Conservation (phyloP, 2,797 vertebrate genomes). For the Poecilia gillii region DNA sequence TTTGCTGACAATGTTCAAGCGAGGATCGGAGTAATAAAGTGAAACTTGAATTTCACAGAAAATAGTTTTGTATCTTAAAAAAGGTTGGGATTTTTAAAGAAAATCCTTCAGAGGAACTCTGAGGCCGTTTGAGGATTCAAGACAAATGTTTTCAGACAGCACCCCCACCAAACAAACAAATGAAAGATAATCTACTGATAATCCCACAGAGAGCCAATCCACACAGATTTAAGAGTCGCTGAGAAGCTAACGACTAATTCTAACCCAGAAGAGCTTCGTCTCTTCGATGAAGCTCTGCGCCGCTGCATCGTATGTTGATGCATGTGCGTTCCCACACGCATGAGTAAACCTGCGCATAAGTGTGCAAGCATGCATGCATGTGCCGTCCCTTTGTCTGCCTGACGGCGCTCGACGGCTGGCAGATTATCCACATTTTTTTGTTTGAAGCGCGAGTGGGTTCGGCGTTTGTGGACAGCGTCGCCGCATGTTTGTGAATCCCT, state of each 20-base stretch:
- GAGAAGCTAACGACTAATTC: conserved; percentile 53
- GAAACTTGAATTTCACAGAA: conserved; percentile 28
- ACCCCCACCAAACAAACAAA: conserved; percentile 59
- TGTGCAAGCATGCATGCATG: conserved; percentile 33
- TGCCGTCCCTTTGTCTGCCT: conserved; percentile 55
- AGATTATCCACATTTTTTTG: conserved; percentile 73
- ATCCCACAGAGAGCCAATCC: conserved; percentile 62
- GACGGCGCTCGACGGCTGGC: conserved; percentile 31
- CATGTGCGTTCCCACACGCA: conserved; percentile 15
- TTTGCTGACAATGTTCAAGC: conserved; percentile 42
- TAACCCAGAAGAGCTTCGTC: conserved; percentile 39
- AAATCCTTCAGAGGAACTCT: conserved; percentile 36
- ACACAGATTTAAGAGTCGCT: conserved; percentile 58
- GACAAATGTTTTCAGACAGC: conserved; percentile 48
- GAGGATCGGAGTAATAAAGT: conserved; percentile 40
- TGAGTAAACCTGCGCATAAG: conserved; percentile 25
- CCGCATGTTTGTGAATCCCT: conserved; percentile 40
- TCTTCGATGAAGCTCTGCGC: conserved; percentile 30
- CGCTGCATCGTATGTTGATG: conserved; percentile 34
- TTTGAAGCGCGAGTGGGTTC: conserved; percentile 52
- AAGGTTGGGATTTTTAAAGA: conserved; percentile 29
- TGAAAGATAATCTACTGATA: conserved; percentile 65
- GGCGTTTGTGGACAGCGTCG: conserved; percentile 35
- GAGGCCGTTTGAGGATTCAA: conserved; percentile 47
- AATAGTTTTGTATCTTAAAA: conserved; percentile 37